A percentile compares a stretch with the other conserved stretches of the same genome.
Evolutionary conservation across 2,113 vertebrate species (phyloP).

Genomic region (Heloderma charlesbogerti): DNA sequence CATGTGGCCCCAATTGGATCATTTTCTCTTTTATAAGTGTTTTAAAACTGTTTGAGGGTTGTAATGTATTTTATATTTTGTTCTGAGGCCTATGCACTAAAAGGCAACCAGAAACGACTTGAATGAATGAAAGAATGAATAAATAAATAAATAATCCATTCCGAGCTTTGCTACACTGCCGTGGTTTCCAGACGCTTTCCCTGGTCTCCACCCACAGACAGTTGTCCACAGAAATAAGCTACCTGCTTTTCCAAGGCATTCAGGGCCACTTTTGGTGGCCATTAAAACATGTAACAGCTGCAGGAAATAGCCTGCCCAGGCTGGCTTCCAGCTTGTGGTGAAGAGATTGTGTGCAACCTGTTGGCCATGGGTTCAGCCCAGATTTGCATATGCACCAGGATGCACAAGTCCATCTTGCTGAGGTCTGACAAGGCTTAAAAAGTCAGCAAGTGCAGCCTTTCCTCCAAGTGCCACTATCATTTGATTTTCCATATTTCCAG

Average conservation of each 20-base stretch:
- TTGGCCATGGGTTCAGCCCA: not conserved
- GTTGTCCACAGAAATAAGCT: not conserved
- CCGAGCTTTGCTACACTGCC: not conserved
- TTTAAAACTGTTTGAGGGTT: not conserved
- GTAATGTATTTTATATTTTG: not conserved
- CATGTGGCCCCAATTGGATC: no score
- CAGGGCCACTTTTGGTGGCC: not conserved
- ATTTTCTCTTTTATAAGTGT: not conserved
- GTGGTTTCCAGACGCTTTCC: not conserved
- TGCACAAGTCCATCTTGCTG: not conserved
- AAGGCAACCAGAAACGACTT: not conserved
- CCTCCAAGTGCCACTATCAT: no score
- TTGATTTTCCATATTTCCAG: not conserved
- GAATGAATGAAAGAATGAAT: not conserved
- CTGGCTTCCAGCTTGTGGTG: not conserved
- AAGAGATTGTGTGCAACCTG: not conserved
- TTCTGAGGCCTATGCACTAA: not conserved
- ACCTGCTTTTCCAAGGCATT: not conserved
- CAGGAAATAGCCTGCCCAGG: not conserved
- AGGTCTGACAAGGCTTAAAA: not conserved
- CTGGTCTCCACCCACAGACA: not conserved
- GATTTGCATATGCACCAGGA: not conserved
- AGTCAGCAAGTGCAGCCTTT: not conserved
- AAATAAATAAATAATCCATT: not conserved
- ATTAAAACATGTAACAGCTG: not conserved